Percentiles rank a stretch among this genome's conserved stretches.
phyloP scores from a whole-genome alignment of 2,888 invertebrate genomes.

The Drosophila dives region DNA sequence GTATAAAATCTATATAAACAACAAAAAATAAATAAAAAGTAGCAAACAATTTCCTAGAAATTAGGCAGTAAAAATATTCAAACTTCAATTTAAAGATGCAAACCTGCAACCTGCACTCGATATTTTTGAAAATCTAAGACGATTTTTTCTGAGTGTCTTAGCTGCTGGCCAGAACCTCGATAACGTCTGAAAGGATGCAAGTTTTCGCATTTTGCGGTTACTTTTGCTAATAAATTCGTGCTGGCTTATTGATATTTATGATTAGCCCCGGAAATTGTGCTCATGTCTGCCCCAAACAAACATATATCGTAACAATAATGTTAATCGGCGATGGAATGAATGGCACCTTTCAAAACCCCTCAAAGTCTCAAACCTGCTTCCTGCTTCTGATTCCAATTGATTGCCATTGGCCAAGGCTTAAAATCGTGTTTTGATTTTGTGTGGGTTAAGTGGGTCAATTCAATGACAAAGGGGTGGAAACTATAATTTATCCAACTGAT shows the following conservation, averaged over 20 bases:
- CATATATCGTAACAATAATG: slow-evolving; percentile 65
- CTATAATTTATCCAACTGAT: slow-evolving; percentile 24
- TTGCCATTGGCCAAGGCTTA: slow-evolving; percentile 41
- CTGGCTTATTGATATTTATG: slow-evolving; percentile 79
- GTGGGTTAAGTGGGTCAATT: slow-evolving; percentile 46
- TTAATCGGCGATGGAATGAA: slow-evolving; percentile 14
- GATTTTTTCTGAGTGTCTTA: neutral
- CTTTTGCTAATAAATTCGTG: slow-evolving; percentile 70
- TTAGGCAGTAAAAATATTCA: neutral
- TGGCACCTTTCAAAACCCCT: slow-evolving; percentile 11
- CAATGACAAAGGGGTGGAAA: slow-evolving; percentile 30
- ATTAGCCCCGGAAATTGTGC: slow-evolving; percentile 71
- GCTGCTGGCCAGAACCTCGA: slow-evolving; percentile 38
- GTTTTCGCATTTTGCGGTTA: slow-evolving; percentile 65
- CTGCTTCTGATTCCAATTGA: slow-evolving; percentile 46
- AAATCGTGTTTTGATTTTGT: slow-evolving; percentile 9
- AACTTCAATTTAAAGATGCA: neutral
- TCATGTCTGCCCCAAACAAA: slow-evolving; percentile 42
- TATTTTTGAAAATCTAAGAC: neutral
- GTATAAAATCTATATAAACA: neutral
- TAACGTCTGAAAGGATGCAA: slow-evolving; percentile 31
- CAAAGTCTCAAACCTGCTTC: neutral
- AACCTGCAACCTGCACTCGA: neutral
- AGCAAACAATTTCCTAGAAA: neutral
- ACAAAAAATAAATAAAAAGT: neutral